Percentiles rank a stretch among this genome's conserved stretches.
phyloP scores from a whole-genome alignment of 1,140 invertebrate species.

The Ctenoplectra terminalis region DNA sequence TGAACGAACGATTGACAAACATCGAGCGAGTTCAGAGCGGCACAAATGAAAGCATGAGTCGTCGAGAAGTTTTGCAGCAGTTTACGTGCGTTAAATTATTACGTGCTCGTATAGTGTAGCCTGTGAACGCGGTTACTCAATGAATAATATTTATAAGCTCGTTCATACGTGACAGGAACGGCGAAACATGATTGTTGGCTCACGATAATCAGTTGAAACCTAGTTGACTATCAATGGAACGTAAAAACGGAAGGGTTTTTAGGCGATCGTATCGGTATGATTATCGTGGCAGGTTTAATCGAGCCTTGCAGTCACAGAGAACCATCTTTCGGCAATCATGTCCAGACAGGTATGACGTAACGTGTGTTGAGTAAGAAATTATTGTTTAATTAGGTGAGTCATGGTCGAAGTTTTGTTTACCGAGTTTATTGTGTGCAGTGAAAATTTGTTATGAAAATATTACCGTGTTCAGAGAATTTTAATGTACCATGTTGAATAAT shows the following conservation, averaged over 20 bases:
- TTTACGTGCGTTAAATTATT: conserved; percentile 35
- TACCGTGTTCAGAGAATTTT: no score
- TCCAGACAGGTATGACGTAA: neutral
- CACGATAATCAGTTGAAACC: conserved; percentile 30
- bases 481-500: no score
- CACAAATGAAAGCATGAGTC: conserved; percentile 10
- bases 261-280: neutral
- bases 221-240: conserved; percentile 16
- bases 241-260: conserved; percentile 16
- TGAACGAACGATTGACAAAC: neutral
- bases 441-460: neutral
- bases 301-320: no score
- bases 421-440: neutral
- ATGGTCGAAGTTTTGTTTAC: neutral
- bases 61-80: neutral
- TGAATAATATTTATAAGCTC: conserved; percentile 53
- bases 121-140: conserved; percentile 46
- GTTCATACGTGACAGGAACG: conserved; percentile 32
- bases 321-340: neutral
- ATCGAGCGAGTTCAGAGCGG: neutral
- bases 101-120: conserved; percentile 20
- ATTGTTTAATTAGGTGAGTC: neutral
- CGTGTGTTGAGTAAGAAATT: neutral
- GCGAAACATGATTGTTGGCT: neutral
- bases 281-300: neutral